phyloP scores from a whole-genome alignment of 2,797 vertebrate species.

The Amniataba percoides region DNA sequence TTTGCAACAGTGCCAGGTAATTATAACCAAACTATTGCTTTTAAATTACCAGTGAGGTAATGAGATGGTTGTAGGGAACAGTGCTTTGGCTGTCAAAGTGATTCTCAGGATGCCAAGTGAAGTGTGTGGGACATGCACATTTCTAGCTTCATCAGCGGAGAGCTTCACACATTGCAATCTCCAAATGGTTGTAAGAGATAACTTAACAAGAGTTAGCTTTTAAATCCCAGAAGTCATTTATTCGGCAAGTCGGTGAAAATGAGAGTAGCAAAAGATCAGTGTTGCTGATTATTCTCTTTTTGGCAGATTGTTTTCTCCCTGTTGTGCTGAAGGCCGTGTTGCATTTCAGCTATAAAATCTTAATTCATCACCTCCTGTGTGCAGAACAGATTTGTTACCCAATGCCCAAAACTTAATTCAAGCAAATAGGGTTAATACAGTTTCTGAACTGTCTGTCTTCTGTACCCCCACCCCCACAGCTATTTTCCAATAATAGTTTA shows the following conservation, averaged over 20 bases:
- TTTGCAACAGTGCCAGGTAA: slow-evolving; percentile 48
- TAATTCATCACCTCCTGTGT: slow-evolving; percentile 17
- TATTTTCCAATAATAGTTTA: neutral
- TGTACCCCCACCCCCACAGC: neutral
- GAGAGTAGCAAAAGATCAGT: slow-evolving; percentile 19
- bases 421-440: neutral
- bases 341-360: slow-evolving; percentile 2
- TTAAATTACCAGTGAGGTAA: slow-evolving; percentile 66
- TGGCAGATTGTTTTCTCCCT: slow-evolving; percentile 13
- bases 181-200: slow-evolving; percentile 36
- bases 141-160: slow-evolving; percentile 35
- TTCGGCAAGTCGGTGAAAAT: slow-evolving; percentile 13
- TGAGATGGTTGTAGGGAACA: slow-evolving; percentile 56
- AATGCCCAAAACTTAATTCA: neutral
- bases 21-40: slow-evolving; percentile 66
- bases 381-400: slow-evolving; percentile 18
- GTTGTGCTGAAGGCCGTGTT: neutral
- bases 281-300: slow-evolving; percentile 17
- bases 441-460: neutral
- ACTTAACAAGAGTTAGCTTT: slow-evolving; percentile 27
- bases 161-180: slow-evolving; percentile 27
- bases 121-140: slow-evolving; percentile 28
- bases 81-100: slow-evolving; percentile 39
- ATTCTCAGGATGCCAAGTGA: slow-evolving; percentile 44
- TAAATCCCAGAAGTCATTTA: slow-evolving; percentile 33